Base-by-base conservation (phyloP, 1,140 invertebrate species). In the Drosophila burlai region DNA sequence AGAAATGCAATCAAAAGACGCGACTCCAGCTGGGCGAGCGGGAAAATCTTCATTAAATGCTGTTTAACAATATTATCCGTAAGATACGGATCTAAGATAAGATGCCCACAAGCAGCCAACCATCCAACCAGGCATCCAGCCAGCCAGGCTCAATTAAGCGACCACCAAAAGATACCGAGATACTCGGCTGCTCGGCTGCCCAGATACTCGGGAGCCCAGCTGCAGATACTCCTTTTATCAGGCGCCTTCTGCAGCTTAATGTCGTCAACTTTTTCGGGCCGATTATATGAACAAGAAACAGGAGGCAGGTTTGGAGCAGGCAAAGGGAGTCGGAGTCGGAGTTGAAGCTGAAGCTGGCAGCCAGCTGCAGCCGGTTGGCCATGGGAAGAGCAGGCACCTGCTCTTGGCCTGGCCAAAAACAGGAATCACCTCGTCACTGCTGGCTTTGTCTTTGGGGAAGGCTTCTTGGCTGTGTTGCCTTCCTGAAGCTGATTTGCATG, bases 11-110 rank as follows among this genome's bases (percentile, higher is more conserved):
- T 81, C 71, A 65, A 55, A 80, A 69, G 47, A 54, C 59, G 61
- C 46, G 40, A 49, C 60, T 82, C 81, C 82, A 81, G 78, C 82
- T 84, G 82, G 55, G 80, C 43, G 43, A 78, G 64, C 81, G 72
- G 71, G 74, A 82, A 90, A 90, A 85, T 91, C 85, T 90, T 90
- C 76, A 90, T 90, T 90, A 90, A 89, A 72, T 80, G 79, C 81
- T 80, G 85, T 90, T 90, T 68, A 90, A 85, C 85, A 85, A 90
- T 90, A 91, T 90, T 90, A 82, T 91, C 80, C 76, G 64, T 52
- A 49, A 74, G 85, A 90, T 90, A 90, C 82, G 73, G 72, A 90
- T 91, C 85, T 91, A 82, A 81, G 86, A 90, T 90, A 90, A 90
- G 85, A 90, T 90, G 80, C 64, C 58, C 49, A n/a, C 64, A 65